phyloP scores from a whole-genome alignment of 2,888 invertebrate species.

The Acleris sparsana region DNA sequence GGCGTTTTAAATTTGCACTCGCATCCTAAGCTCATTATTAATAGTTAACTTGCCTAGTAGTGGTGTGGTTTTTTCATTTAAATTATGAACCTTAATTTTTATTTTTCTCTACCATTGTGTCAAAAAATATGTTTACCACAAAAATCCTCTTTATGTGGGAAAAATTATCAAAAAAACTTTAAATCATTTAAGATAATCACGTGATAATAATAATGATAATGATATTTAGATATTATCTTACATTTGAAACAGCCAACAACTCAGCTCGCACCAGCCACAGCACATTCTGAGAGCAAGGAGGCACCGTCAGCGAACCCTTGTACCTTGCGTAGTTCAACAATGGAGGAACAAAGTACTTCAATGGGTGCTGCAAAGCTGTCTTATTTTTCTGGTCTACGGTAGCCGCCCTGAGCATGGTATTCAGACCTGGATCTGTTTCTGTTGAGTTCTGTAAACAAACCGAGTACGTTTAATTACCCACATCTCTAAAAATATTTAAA shows the following conservation, averaged over 20 bases:
- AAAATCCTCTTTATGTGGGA: too few species aligned
- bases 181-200: too few species aligned
- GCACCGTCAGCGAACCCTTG: slow-evolving; percentile 64
- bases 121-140: too few species aligned
- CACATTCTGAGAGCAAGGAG: slow-evolving; percentile 68
- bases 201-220: too few species aligned
- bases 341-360: slow-evolving; percentile 57
- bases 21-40: too few species aligned
- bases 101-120: too few species aligned
- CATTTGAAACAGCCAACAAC: slow-evolving; percentile 57
- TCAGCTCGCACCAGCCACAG: slow-evolving; percentile 65
- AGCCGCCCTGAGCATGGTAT: slow-evolving; percentile 45
- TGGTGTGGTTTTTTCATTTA: too few species aligned
- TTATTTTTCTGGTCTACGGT: slow-evolving; percentile 22
- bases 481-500: not conserved
- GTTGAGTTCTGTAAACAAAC: slow-evolving; percentile 54
- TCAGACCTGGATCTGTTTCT: slow-evolving; percentile 54
- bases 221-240: slow-evolving; percentile 41
- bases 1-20: too few species aligned
- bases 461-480: not conserved
- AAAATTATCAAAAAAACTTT: too few species aligned
- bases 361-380: slow-evolving; percentile 40
- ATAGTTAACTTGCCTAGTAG: too few species aligned
- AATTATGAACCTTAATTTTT: too few species aligned
- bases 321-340: slow-evolving; percentile 64